Evolutionary conservation across 2,888 invertebrate genomes (phyloP), one percentile per base, ranked within the genome.

Genomic region (Agonopterix arenella): DNA sequence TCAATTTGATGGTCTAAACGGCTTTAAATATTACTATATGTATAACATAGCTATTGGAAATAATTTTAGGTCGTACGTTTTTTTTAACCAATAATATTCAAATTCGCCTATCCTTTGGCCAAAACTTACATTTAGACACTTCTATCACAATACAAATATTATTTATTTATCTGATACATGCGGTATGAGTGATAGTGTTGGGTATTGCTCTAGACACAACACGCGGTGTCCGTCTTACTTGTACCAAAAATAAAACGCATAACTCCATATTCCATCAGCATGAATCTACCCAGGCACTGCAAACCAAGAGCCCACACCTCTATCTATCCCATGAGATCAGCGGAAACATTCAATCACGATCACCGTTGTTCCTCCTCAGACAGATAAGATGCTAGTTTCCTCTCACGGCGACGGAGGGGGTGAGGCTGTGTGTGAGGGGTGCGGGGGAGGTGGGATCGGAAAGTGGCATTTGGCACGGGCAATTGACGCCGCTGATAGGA

Each of bases 381-480:
- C 59, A 77, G 80, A 84, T 84, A 83, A 83, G 81, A 68, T 60
- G 60, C 59, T 62, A 53, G 63, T 61, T 62, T 69, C 68, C 69
- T 69, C 56, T 52, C 61, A 51, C 52, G 60, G 56, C 58, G 62
- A 54, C 52, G 51, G 51, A 53, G 60, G 58, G 53, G 55, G 49
- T 46, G 52, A 55, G 49, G 56, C 50, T 55, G 54, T 55, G 58
- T 56, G 60, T 18, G 9, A 28, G 9, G 57, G 64, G 53, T 57
- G 55, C 54, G 54, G 59, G 63, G 62, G 55, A 62, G 56, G 58
- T 62, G 62, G 66, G 52, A 66, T 66, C 62, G 64, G 82, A 78
- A 82, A 81, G 85, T 83, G 83, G 84, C 84, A 83, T 88, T 86
- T 89, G 90, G 89, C 89, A 89, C 89, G 89, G 84, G 89, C 90